Evolutionary conservation across 2,113 vertebrate genomes (phyloP).

Genomic region (Bubo blakistoni): DNA sequence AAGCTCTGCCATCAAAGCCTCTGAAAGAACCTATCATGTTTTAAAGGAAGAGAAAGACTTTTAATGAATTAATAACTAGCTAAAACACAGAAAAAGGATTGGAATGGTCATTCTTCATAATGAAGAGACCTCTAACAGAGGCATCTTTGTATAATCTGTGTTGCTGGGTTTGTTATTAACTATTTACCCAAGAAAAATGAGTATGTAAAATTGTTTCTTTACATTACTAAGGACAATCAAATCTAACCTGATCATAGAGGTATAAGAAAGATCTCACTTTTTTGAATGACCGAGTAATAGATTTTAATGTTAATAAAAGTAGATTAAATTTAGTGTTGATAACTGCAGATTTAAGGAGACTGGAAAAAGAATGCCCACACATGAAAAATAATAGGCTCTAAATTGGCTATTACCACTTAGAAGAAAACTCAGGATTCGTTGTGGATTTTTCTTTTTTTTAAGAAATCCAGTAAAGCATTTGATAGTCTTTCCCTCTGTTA

Average conservation of each 20-base stretch:
- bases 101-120: background rate
- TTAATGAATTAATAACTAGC: background rate
- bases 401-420: background rate
- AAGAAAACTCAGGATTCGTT: background rate
- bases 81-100: background rate
- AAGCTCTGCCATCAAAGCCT: background rate
- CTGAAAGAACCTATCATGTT: background rate
- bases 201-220: background rate
- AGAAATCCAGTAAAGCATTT: background rate
- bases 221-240: background rate
- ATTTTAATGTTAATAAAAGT: background rate
- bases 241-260: background rate
- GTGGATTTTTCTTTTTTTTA: background rate
- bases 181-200: background rate
- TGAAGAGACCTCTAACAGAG: background rate
- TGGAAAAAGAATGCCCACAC: background rate
- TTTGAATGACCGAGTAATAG: background rate
- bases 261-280: background rate
- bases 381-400: background rate
- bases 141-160: background rate
- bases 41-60: background rate
- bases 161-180: background rate
- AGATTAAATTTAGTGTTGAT: background rate
- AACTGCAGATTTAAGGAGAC: background rate
- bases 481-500: background rate